Conservation (phyloP, 2,888 invertebrate genomes). For the Heliconius charithonia region DNA sequence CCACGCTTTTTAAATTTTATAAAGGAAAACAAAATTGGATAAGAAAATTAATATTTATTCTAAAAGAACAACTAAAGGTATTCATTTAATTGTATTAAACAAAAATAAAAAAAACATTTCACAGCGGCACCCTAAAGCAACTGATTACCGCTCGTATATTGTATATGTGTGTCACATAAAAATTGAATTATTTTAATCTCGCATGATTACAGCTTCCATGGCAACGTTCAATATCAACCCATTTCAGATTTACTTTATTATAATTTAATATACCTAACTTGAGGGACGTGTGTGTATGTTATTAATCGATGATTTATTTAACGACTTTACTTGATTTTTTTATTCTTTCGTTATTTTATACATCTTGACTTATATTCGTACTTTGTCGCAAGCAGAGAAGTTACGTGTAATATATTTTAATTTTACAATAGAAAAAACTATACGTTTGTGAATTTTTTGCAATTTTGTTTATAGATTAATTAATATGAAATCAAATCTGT, state of each 20-base stretch:
- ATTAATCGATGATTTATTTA: no score
- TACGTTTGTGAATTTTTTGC: no score
- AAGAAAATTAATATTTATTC: neutral
- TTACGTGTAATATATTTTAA: no score
- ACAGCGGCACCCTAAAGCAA: neutral
- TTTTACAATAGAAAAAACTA: no score
- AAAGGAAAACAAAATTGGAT: neutral
- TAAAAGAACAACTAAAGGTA: neutral
- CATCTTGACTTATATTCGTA: no score
- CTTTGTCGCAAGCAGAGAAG: no score
- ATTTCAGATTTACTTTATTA: slow-evolving; percentile 2
- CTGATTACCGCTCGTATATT: neutral
- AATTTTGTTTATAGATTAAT: no score
- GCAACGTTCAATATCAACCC: slow-evolving; percentile 22
- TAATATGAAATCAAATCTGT: no score
- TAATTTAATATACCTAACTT: no score
- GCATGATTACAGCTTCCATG: slow-evolving; percentile 18
- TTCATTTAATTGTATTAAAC: neutral
- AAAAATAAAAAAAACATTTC: neutral
- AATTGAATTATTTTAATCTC: slow-evolving; percentile 12
- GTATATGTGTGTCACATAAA: neutral
- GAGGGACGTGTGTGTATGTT: no score
- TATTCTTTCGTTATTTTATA: no score
- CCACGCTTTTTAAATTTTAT: neutral
- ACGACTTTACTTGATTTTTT: no score